phyloP scores from a whole-genome alignment of 2,113 vertebrate genomes.

The Picathartes gymnocephalus region DNA sequence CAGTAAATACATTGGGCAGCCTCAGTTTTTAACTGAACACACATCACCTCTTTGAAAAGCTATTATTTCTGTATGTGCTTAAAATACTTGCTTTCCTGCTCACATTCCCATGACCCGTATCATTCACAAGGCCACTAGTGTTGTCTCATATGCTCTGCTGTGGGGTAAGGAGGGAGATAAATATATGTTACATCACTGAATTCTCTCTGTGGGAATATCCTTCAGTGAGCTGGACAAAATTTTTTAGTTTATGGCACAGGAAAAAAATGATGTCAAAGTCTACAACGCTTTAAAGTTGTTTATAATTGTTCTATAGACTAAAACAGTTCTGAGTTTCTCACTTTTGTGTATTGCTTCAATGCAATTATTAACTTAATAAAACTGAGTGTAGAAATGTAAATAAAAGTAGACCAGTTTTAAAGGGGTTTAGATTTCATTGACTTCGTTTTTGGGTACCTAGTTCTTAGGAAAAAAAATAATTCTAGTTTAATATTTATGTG shows the following conservation, averaged over 20 bases:
- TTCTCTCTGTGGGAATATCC: background rate
- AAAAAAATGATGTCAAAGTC: background rate
- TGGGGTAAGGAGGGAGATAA: background rate
- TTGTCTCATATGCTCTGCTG: background rate
- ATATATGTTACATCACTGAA: background rate
- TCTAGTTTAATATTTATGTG: background rate
- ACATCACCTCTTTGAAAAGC: background rate
- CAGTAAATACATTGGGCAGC: background rate
- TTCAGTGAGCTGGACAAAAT: background rate
- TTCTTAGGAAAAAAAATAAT: background rate
- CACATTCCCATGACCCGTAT: background rate
- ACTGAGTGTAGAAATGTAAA: background rate
- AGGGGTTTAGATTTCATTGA: background rate
- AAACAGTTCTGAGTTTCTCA: background rate
- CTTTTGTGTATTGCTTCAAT: background rate
- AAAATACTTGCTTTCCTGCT: background rate
- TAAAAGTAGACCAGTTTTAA: background rate
- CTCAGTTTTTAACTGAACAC: background rate
- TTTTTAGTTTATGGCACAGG: background rate
- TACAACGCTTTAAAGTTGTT: background rate
- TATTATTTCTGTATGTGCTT: accelerated
- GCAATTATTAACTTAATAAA: background rate
- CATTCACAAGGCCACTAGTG: background rate
- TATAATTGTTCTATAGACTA: background rate
- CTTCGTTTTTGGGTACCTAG: background rate